phyloP scores from a whole-genome alignment of 2,888 invertebrate species.

The Patella depressa region DNA sequence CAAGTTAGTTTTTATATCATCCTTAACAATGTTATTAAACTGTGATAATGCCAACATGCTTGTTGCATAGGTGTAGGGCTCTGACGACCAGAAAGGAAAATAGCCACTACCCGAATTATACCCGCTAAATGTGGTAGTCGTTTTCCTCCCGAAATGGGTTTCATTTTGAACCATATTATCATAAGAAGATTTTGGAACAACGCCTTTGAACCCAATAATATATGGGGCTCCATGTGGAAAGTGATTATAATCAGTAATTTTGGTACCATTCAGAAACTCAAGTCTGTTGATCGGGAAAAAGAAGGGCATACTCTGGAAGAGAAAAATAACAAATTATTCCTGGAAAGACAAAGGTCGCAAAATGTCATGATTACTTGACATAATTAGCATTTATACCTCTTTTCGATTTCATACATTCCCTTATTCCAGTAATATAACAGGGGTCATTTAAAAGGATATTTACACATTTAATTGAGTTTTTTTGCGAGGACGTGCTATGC shows the following conservation, averaged over 20 bases:
- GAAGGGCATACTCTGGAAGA: conserved; percentile 34
- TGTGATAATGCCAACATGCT: conserved; percentile 53
- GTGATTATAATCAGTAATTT: conserved; percentile 28
- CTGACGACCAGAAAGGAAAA: conserved; percentile 61
- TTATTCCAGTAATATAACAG: too few species aligned
- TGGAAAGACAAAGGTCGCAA: too few species aligned
- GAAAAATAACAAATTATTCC: neutral
- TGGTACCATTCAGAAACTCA: conserved; percentile 43
- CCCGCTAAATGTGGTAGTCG: conserved; percentile 51
- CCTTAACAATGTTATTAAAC: conserved; percentile 6
- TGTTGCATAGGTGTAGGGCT: conserved; percentile 56
- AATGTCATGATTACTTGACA: too few species aligned
- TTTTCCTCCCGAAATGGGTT: conserved; percentile 32
- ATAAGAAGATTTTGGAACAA: conserved; percentile 44
- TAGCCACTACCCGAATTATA: conserved; percentile 48
- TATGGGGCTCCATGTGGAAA: conserved; percentile 22
- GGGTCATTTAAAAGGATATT: too few species aligned
- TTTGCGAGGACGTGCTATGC: too few species aligned
- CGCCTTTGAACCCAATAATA: conserved; percentile 49
- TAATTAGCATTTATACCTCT: too few species aligned
- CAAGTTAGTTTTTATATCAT: too few species aligned
- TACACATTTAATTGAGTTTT: too few species aligned
- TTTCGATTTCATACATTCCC: too few species aligned
- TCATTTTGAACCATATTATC: conserved; percentile 39
- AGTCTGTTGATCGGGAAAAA: conserved; percentile 42